A percentile compares a stretch with the other conserved stretches of the same genome.
These are phyloP conservation scores for Seriola rivoliana DNA, from an alignment of 2,113 vertebrate genomes.

Conservation along the genomic window DNA sequence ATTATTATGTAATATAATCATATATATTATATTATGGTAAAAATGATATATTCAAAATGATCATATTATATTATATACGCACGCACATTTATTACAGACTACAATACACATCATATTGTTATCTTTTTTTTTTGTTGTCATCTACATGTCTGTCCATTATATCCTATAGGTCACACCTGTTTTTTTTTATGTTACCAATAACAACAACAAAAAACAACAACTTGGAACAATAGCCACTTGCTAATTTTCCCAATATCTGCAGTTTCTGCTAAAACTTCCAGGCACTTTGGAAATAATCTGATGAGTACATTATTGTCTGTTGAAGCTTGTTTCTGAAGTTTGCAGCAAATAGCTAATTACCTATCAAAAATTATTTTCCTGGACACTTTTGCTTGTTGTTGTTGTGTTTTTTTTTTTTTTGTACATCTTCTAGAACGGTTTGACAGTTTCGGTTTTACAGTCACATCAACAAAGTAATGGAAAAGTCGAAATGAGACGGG, in stretches of 20 bases:
- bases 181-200: too few relatives aligned
- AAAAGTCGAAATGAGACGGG: slow-evolving; percentile 31
- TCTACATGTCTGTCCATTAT: too few relatives aligned
- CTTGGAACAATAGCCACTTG: neutral
- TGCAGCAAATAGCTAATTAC: slow-evolving; percentile 1
- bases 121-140: too few relatives aligned
- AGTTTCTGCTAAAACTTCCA: neutral
- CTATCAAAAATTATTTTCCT: slow-evolving; percentile 11
- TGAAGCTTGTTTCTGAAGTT: neutral
- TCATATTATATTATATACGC: too few relatives aligned
- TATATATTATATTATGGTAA: too few relatives aligned
- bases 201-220: too few relatives aligned
- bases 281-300: neutral
- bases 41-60: too few relatives aligned
- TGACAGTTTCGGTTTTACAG: slow-evolving; percentile 17
- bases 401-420: neutral
- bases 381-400: neutral
- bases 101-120: too few relatives aligned
- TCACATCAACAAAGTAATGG: slow-evolving; percentile 25
- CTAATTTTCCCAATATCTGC: neutral
- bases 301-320: neutral
- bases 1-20: too few relatives aligned
- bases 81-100: too few relatives aligned
- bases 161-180: too few relatives aligned
- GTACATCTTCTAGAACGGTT: neutral